Evolutionary conservation across 2,888 invertebrate genomes (phyloP), one percentile per base, ranked within the genome.

Genomic region (Microplitis deprimator): DNA sequence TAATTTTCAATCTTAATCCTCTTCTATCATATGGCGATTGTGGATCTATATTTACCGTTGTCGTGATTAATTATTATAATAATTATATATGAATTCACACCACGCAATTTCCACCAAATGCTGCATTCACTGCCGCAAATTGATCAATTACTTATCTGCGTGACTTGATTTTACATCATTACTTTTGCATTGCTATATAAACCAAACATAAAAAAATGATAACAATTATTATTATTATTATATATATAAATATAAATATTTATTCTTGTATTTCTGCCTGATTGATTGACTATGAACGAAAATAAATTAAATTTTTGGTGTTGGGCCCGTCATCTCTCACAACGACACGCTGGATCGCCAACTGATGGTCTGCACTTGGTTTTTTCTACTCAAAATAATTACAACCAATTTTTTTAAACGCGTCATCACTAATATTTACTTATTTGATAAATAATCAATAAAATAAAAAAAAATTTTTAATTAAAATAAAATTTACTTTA

Each of bases 1-100:
- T 20, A 17, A 62, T 61, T 72, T 16, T 41, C 39, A 61, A 13
- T 29, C 61, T 20, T 70, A 77, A 77, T 75, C 68, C 78, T 77
- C 78, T 76, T 79, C 76, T 62, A 79, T 82, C 81, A 79, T 83
- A 83, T 84, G 85, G 84, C 85, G 85, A 83, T 86, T 85, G 85
- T 82, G 81, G 82, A 81, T 79, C 77, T 79, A 80, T 74, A 81
- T 78, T 76, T 68, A 29, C 75, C 29, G 29, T 29, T 29, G 29
- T 71, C 77, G 41, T 75, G 64, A 72, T 72, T 60, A 75, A 77
- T 69, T 68, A 17, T 38, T 29, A 77, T 67, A 41, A 76, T 20
- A 3, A 50, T 60, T 68, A 75, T 20, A 64, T 69, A 76, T 68
- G 50, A 79, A 61, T 73, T 75, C 62, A 68, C 65, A 65, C 68